Evolutionary conservation across 2,113 vertebrate genomes (phyloP).

Genomic region (Hydrolagus affinis): DNA sequence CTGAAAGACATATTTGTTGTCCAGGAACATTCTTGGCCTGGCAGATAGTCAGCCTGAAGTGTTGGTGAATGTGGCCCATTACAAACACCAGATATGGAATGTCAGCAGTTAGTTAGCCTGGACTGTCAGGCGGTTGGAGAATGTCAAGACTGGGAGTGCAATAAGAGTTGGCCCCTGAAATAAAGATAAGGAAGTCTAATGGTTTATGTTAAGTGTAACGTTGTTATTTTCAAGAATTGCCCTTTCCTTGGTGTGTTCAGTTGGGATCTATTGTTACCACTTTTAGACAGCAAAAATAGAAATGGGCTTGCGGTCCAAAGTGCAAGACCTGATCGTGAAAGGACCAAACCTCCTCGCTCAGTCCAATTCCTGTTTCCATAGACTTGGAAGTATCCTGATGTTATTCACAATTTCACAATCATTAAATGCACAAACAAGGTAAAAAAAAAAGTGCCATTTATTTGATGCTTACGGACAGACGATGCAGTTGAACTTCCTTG

Average conservation of each 20-base stretch:
- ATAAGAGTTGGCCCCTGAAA: background rate
- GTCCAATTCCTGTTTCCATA: background rate
- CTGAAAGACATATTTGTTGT: background rate
- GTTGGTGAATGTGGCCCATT: background rate
- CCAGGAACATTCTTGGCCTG: background rate
- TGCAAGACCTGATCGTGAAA: background rate
- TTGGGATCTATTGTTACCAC: background rate
- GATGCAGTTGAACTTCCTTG: conserved; percentile 72
- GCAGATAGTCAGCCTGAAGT: background rate
- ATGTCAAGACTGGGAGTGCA: background rate
- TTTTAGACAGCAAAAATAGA: background rate
- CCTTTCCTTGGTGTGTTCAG: background rate
- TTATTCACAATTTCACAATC: background rate
- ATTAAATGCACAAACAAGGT: too few species aligned
- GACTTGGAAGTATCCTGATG: background rate
- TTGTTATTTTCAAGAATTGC: background rate
- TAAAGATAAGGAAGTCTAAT: background rate
- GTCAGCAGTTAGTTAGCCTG: background rate
- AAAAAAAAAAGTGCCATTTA: background rate
- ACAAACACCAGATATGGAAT: background rate
- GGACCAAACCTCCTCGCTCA: background rate
- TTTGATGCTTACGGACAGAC: conserved; percentile 69
- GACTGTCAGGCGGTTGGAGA: background rate
- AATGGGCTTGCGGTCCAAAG: too few species aligned
- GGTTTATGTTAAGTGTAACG: background rate